Evolutionary conservation across 1,140 invertebrate species (phyloP).

Genomic region (Mercenaria mercenaria): DNA sequence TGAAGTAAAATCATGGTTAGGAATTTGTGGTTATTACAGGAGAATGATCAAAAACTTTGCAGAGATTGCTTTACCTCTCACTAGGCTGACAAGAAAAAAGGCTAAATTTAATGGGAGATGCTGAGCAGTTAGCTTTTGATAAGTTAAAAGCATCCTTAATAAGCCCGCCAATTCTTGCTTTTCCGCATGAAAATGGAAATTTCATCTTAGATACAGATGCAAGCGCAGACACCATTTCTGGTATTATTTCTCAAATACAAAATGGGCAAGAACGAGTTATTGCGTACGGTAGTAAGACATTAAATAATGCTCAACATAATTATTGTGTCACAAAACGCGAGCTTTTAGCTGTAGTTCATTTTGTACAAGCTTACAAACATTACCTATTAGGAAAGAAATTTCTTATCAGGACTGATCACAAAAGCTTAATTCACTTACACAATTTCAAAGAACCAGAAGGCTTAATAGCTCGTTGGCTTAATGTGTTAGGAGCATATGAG

Average conservation of each 20-base stretch:
- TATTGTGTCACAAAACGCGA: conserved; percentile 24
- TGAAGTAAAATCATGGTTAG: conserved; percentile 75
- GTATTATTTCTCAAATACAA: conserved; percentile 34
- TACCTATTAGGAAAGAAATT: conserved; percentile 31
- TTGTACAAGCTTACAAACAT: conserved; percentile 14
- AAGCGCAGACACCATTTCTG: conserved; percentile 9
- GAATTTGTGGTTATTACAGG: conserved; percentile 62
- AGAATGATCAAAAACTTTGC: conserved; percentile 50
- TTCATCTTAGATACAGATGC: conserved; percentile 52
- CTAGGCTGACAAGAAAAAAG: conserved; percentile 23
- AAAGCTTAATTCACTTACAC: conserved; percentile 34
- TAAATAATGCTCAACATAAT: not conserved
- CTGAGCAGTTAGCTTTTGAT: conserved; percentile 1
- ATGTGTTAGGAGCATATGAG: conserved; percentile 56
- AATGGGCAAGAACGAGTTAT: conserved; percentile 40
- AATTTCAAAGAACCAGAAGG: conserved; percentile 64
- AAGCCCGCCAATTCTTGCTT: conserved; percentile 21
- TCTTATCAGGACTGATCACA: conserved; percentile 34
- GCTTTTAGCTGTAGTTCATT: not conserved
- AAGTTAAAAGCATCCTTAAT: not conserved
- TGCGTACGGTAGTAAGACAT: not conserved
- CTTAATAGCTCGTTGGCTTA: conserved; percentile 64
- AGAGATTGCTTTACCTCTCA: conserved; percentile 7
- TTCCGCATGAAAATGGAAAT: not conserved
- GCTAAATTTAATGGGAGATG: conserved; percentile 5